Conservation (phyloP, 2,888 invertebrate species). For the Merodon equestris region DNA sequence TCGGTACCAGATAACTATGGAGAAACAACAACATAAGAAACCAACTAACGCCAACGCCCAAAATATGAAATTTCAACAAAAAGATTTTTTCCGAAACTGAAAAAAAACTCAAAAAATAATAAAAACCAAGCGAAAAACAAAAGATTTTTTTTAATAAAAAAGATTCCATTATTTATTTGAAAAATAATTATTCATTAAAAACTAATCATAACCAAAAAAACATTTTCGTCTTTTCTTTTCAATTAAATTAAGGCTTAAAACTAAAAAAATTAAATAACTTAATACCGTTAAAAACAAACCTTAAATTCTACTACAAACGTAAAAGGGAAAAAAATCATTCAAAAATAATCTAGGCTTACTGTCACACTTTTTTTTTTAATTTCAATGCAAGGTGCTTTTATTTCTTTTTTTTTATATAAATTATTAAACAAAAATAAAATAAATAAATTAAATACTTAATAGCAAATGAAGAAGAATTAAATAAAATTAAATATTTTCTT, state of each 20-base stretch:
- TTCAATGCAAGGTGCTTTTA: constrained; percentile 26
- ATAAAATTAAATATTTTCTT: constrained; percentile 17
- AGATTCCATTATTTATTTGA: constrained; percentile 61
- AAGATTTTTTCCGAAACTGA: no score
- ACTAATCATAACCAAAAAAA: constrained; percentile 66
- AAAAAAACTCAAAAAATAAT: constrained; percentile 9
- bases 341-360: background rate
- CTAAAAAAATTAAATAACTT: constrained; percentile 59
- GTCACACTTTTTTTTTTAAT: constrained; percentile 48
- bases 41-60: no score
- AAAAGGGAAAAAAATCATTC: no score
- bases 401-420: constrained; percentile 47
- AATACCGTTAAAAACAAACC: constrained; percentile 62
- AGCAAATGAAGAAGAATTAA: constrained; percentile 28
- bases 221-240: constrained; percentile 37
- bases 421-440: constrained; percentile 60
- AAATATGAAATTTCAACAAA: no score
- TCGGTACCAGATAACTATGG: no score
- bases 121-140: constrained; percentile 21
- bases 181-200: constrained; percentile 52
- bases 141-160: constrained; percentile 53
- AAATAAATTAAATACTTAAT: constrained; percentile 68
- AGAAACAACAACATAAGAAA: no score
- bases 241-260: constrained; percentile 46
- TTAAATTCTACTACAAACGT: constrained; percentile 42